phyloP scores from a whole-genome alignment of 2,113 vertebrate genomes.

The Paramormyrops kingsleyae region DNA sequence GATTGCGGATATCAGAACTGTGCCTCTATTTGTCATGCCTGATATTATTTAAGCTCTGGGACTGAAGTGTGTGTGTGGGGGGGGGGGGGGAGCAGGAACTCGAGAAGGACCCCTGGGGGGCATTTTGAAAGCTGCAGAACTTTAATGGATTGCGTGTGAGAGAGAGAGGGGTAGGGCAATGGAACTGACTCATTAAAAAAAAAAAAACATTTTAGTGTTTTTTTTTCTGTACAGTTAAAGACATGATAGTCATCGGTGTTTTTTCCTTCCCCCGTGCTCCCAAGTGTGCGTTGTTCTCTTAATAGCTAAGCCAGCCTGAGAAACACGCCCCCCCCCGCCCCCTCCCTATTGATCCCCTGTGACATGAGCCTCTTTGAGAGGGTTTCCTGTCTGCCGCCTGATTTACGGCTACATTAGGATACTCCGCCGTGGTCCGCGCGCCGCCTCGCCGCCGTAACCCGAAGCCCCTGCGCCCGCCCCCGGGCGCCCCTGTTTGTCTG shows the following conservation, averaged over 20 bases:
- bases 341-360: conserved; percentile 58
- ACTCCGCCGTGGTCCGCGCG: conserved; percentile 23
- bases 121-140: conserved; percentile 78
- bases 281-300: conserved; percentile 2
- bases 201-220: conserved; percentile 31
- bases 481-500: background rate
- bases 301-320: background rate
- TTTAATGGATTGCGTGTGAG: conserved; percentile 71
- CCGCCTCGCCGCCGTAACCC: background rate
- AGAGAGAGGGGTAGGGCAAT: conserved; percentile 19
- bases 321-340: background rate
- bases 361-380: conserved; percentile 55
- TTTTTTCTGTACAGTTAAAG: background rate
- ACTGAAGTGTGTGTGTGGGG: conserved; percentile 61
- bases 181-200: background rate
- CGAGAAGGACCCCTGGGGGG: conserved; percentile 83
- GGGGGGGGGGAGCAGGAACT: conserved; percentile 75
- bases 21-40: conserved; percentile 94
- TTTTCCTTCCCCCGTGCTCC: background rate
- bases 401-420: conserved; percentile 62
- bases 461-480: background rate
- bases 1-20: conserved; percentile 99
- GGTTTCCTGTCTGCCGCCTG: conserved; percentile 52
- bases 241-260: background rate
- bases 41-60: conserved; percentile 95